These are phyloP conservation scores for Mactra quadrangularis DNA, from an alignment of 1,140 invertebrate genomes.

Conservation along the genomic window DNA sequence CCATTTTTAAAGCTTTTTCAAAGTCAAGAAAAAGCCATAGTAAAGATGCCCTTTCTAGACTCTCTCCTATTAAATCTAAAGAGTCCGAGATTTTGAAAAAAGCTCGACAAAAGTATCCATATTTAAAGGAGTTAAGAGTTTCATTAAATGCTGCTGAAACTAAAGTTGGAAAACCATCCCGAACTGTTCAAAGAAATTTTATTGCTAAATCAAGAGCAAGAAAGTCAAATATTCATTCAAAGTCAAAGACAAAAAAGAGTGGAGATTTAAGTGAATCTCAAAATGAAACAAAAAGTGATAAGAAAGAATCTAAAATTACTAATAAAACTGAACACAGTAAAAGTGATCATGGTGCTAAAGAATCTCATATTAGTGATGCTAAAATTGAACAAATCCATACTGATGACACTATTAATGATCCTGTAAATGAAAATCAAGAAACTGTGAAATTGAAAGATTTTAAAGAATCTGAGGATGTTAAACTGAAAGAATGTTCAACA, in stretches of 20 bases:
- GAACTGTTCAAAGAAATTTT: slow-evolving; percentile 30
- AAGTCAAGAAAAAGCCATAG: not conserved
- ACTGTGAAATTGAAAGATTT: no score
- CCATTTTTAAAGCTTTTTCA: slow-evolving; percentile 22
- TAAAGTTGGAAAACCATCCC: slow-evolving; percentile 16
- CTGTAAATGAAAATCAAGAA: no score
- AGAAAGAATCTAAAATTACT: slow-evolving; percentile 42
- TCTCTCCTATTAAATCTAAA: slow-evolving; percentile 1
- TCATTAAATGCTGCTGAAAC: slow-evolving; percentile 24
- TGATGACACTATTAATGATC: no score
- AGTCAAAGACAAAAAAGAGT: not conserved
- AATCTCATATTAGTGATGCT: no score
- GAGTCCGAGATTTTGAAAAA: slow-evolving; percentile 38
- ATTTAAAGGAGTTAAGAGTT: slow-evolving; percentile 53
- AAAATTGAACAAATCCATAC: no score
- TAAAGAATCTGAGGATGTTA: no score
- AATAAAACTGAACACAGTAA: not conserved
- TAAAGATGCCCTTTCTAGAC: not conserved
- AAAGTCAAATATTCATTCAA: not conserved
- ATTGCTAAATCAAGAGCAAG: slow-evolving; percentile 27
- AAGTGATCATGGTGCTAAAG: no score
- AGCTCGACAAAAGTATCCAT: slow-evolving; percentile 48
- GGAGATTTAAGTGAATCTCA: slow-evolving; percentile 4
- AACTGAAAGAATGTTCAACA: no score
- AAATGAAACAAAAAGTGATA: not conserved